Conservation (phyloP, 2,797 vertebrate species). For the Hoplostethus atlanticus region DNA sequence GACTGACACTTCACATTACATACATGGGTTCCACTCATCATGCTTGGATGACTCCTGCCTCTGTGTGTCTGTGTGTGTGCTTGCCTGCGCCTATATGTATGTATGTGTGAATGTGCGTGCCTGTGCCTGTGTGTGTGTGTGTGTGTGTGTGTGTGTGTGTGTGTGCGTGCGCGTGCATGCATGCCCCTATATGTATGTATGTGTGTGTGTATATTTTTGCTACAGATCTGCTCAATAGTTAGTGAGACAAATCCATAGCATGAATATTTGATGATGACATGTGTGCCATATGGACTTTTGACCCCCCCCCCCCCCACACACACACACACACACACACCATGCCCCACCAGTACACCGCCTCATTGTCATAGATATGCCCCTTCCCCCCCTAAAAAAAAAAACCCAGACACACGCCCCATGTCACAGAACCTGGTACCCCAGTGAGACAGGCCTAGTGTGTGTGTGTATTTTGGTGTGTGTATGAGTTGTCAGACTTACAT, state of each 20-base stretch:
- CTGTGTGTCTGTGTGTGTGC: neutral
- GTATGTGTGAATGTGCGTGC: neutral
- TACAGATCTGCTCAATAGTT: slow-evolving; percentile 62
- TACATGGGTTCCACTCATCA: slow-evolving; percentile 9
- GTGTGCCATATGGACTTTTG: slow-evolving; percentile 71
- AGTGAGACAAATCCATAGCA: slow-evolving; percentile 75
- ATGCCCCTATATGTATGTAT: slow-evolving; percentile 2
- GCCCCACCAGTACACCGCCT: neutral
- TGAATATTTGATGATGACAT: slow-evolving; percentile 82
- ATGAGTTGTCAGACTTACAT: neutral
- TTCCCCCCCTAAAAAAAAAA: neutral
- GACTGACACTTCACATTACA: slow-evolving; percentile 38
- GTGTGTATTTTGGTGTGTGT: slow-evolving; percentile 1
- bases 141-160: slow-evolving; percentile 2
- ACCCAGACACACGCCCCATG: neutral
- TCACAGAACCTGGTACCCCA: neutral
- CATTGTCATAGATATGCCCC: neutral
- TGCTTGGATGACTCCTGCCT: slow-evolving; percentile 13
- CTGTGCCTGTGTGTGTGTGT: slow-evolving; percentile 8
- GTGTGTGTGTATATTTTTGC: neutral
- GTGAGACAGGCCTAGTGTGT: neutral
- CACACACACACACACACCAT: slow-evolving; percentile 26
- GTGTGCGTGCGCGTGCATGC: no score
- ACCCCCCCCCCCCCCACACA: slow-evolving; percentile 3
- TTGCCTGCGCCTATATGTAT: no score